phyloP scores from a whole-genome alignment of 2,888 invertebrate genomes.

The Diaperis boleti region DNA sequence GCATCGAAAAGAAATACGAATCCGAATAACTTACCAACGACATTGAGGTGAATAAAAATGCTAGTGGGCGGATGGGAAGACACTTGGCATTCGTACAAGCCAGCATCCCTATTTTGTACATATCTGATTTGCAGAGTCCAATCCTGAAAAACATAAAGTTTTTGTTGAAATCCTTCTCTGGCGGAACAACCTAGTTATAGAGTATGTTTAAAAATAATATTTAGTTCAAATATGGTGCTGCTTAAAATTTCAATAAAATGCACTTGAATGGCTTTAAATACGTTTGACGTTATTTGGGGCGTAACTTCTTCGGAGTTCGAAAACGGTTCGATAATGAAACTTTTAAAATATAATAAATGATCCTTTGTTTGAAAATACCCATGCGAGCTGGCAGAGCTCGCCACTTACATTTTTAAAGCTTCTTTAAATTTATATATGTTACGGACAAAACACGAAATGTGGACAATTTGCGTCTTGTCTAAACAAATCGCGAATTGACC shows the following conservation, averaged over 20 bases:
- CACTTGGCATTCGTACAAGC: conserved; percentile 91
- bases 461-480: too few species aligned
- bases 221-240: not conserved
- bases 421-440: too few species aligned
- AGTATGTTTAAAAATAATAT: not conserved
- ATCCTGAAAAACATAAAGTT: conserved; percentile 70
- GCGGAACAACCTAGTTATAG: conserved; percentile 5
- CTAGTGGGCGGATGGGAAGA: conserved; percentile 92
- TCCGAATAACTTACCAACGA: conserved; percentile 79
- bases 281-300: conserved; percentile 20
- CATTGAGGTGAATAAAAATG: conserved; percentile 86
- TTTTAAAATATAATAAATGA: conserved; percentile 16
- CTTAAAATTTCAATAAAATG: conserved; percentile 25
- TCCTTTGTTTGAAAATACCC: too few species aligned
- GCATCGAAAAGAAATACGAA: too few species aligned
- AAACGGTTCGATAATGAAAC: conserved; percentile 27
- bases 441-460: too few species aligned
- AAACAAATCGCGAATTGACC: too few species aligned
- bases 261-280: conserved; percentile 5
- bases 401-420: too few species aligned
- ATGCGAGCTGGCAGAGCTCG: too few species aligned
- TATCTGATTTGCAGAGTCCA: conserved; percentile 93
- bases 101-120: conserved; percentile 87
- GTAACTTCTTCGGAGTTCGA: conserved; percentile 11
- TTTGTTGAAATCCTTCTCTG: not conserved